phyloP scores from a whole-genome alignment of 2,888 invertebrate genomes.

The Argyresthia goedartella region DNA sequence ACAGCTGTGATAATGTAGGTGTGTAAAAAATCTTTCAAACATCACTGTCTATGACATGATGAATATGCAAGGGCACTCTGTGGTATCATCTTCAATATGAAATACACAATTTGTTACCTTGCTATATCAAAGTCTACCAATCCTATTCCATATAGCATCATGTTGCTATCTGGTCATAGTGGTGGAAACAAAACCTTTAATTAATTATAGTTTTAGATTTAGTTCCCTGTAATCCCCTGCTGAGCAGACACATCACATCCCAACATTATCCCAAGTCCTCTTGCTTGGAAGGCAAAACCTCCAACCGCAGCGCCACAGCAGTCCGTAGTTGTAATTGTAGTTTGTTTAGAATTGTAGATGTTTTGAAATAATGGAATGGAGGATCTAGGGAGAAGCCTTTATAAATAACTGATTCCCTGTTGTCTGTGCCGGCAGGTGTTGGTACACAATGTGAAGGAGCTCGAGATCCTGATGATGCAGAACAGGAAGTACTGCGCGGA shows the following conservation, averaged over 20 bases:
- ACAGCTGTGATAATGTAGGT: too few species aligned
- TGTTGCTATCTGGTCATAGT: constrained; percentile 46
- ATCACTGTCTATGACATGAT: neutral
- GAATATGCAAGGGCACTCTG: constrained; percentile 65
- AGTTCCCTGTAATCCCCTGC: too few species aligned
- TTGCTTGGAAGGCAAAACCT: too few species aligned
- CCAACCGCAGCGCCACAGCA: too few species aligned
- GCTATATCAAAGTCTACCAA: constrained; percentile 45
- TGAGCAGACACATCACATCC: too few species aligned
- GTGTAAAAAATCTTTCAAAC: neutral
- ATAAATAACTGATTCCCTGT: too few species aligned
- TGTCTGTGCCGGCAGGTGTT: constrained; percentile 35
- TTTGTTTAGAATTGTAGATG: too few species aligned
- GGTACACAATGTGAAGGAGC: constrained; percentile 78
- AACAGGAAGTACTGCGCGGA: constrained; percentile 98
- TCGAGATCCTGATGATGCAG: constrained; percentile 99
- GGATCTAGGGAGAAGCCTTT: too few species aligned
- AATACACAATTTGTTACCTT: constrained; percentile 68
- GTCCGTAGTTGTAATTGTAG: too few species aligned
- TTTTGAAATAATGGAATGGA: too few species aligned
- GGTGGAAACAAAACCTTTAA: constrained; percentile 34
- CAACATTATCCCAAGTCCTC: too few species aligned
- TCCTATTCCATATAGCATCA: constrained; percentile 47
- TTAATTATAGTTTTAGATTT: neutral
- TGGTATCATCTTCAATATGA: constrained; percentile 51